These are phyloP conservation scores for Capreolus pygargus DNA, from an alignment of 2,113 vertebrate genomes.

Conservation along the genomic window DNA sequence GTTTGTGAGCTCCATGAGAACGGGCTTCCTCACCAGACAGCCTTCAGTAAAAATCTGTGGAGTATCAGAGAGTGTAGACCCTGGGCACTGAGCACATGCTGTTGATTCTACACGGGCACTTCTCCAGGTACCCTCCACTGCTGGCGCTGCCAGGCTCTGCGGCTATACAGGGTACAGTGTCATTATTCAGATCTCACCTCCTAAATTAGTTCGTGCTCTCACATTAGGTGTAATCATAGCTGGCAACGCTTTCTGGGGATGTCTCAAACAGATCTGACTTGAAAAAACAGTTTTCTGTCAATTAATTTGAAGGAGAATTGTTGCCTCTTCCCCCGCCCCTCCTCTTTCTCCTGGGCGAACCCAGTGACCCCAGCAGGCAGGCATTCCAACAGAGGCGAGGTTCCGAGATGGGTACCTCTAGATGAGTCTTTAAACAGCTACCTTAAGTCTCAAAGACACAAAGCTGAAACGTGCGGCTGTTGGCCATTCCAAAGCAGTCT, in stretches of 20 bases:
- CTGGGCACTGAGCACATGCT: background rate
- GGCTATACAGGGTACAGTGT: background rate
- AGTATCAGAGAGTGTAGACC: background rate
- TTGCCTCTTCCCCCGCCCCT: background rate
- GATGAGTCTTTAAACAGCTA: background rate
- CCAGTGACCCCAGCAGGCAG: background rate
- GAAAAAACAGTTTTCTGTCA: background rate
- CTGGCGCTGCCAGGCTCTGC: background rate
- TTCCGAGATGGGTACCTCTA: rapidly evolving
- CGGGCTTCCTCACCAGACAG: background rate
- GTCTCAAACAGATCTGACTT: conserved; percentile 3
- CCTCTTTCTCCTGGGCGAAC: background rate
- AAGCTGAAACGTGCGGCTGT: background rate
- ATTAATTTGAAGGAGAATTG: background rate
- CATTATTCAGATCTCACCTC: conserved; percentile 4
- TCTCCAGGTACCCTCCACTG: background rate
- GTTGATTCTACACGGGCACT: background rate
- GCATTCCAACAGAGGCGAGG: background rate
- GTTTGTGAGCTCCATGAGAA: background rate
- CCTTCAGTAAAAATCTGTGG: background rate
- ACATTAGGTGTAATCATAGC: background rate
- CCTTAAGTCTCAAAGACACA: conserved; percentile 30
- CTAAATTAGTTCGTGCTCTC: conserved; percentile 28
- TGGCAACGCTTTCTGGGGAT: conserved; percentile 40
- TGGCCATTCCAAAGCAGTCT: background rate